A percentile compares a stretch with the other conserved stretches of the same genome.
Conservation (phyloP, 2,797 vertebrate species). For the Melanotaenia parkinsoni region DNA sequence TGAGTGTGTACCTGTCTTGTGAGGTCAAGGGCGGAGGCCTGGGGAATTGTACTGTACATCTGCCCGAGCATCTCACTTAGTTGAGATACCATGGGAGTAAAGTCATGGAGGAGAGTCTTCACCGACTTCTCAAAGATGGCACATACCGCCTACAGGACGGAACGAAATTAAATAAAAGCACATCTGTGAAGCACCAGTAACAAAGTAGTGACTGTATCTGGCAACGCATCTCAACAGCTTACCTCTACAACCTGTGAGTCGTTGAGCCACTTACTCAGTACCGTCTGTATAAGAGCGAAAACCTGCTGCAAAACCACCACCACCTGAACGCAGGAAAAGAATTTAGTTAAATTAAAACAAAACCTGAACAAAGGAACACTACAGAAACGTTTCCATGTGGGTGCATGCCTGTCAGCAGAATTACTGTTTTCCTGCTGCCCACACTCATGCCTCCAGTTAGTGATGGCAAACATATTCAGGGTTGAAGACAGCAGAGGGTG, state of each 20-base stretch:
- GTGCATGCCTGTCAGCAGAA: slow-evolving; percentile 14
- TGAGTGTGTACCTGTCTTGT: slow-evolving; percentile 90
- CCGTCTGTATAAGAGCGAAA: slow-evolving; percentile 98
- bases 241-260: slow-evolving; percentile 99
- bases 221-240: slow-evolving; percentile 39
- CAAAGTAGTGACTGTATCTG: neutral
- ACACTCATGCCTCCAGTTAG: slow-evolving; percentile 17
- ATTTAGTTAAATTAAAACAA: neutral
- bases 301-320: slow-evolving; percentile 98
- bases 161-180: slow-evolving; percentile 4
- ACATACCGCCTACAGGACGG: slow-evolving; percentile 89
- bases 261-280: slow-evolving; percentile 98
- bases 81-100: slow-evolving; percentile 98
- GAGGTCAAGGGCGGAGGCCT: slow-evolving; percentile 96
- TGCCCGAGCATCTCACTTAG: slow-evolving; percentile 98
- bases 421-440: slow-evolving; percentile 16
- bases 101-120: slow-evolving; percentile 97
- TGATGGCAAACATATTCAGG: neutral
- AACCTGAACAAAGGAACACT: neutral
- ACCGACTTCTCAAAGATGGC: slow-evolving; percentile 99
- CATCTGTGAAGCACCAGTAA: neutral
- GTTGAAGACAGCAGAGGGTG: neutral
- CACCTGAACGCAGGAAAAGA: slow-evolving; percentile 83
- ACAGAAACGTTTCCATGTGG: slow-evolving; percentile 17
- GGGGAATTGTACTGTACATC: slow-evolving; percentile 99